A percentile compares a stretch with the other conserved stretches of the same genome.
phyloP scores from a whole-genome alignment of 92 coral and sea anemone species.

The Porites evermanni region DNA sequence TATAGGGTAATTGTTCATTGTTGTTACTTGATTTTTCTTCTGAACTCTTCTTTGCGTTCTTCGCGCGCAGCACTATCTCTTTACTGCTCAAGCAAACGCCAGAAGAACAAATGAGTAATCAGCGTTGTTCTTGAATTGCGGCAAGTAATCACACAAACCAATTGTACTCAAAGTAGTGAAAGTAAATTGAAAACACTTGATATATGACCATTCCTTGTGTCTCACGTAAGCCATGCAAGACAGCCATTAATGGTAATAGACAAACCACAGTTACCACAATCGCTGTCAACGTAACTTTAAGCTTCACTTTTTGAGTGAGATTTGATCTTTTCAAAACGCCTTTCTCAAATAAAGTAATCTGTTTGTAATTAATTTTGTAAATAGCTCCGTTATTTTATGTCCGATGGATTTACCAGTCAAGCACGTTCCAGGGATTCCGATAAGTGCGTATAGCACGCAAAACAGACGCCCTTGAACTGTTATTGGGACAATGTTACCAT shows the following conservation, averaged over 20 bases:
- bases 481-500: constrained; percentile 84
- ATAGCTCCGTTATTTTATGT: constrained; percentile 69
- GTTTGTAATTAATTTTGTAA: constrained; percentile 6
- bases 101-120: constrained; percentile 59
- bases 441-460: constrained; percentile 76
- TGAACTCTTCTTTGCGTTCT: neutral
- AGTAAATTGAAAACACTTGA: constrained; percentile 71
- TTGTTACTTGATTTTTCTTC: neutral
- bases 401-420: constrained; percentile 74
- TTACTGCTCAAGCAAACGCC: constrained; percentile 71
- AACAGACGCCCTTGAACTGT: constrained; percentile 73
- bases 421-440: constrained; percentile 76
- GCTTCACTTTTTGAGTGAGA: constrained; percentile 47
- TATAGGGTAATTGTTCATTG: neutral
- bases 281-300: constrained; percentile 29
- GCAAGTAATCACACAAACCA: constrained; percentile 80
- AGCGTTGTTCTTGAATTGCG: constrained; percentile 36
- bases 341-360: constrained; percentile 26
- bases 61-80: constrained; percentile 58
- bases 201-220: constrained; percentile 68
- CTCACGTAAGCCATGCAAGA: constrained; percentile 51
- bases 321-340: constrained; percentile 19
- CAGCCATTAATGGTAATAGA: constrained; percentile 59
- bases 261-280: constrained; percentile 29
- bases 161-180: constrained; percentile 78